Base-by-base conservation (phyloP, 2,113 vertebrate species). In the Cinclus cinclus region DNA sequence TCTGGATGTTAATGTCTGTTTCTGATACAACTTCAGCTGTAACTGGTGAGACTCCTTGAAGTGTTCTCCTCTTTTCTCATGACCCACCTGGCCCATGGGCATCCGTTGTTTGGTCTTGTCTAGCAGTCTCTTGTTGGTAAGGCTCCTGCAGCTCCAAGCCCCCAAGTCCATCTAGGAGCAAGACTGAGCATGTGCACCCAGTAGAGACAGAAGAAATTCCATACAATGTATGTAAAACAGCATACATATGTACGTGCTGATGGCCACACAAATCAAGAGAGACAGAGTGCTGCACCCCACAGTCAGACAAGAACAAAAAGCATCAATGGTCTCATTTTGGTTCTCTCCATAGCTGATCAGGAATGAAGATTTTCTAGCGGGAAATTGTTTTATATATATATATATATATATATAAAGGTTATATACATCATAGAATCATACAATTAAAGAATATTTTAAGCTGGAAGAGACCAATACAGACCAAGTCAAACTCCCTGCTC, bases 101-200 rank as follows among this genome's bases (percentile, higher is more conserved):
- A 12, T 83, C 7, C 0, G 0, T 23, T 74, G 3, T 22, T 65
- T 16, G 2, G 9, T 62, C 33, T 52, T 52, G 20, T 27, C 52
- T 42, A n/a, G 30, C 1, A 56, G 52, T 6, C 25, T 17, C 10
- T 27, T 2, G 1, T 9, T 6, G 7, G 16, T 20, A 24, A 70
- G 30, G 8, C 10, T 83, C 7, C 6, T 30, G 33, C 19, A 79
- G 33, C 37, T 67, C 9, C 33, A 9, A 24, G 10, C 3, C 31
- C 13, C 11, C 28, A 52, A 4, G 7, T 80, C 14, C 25, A 76
- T 12, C 22, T 4, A 42, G 20, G 9, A 76, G 6, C 22, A 60
- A 46, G 44, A 50, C 7, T 46, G 14, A 50, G 7, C 14, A 33
- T 10, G 1, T 68, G 22, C 1, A 0, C 3, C 15, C 15, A 35